Evolutionary conservation across 2,113 vertebrate genomes (phyloP).

Genomic region (Lycaon pictus): DNA sequence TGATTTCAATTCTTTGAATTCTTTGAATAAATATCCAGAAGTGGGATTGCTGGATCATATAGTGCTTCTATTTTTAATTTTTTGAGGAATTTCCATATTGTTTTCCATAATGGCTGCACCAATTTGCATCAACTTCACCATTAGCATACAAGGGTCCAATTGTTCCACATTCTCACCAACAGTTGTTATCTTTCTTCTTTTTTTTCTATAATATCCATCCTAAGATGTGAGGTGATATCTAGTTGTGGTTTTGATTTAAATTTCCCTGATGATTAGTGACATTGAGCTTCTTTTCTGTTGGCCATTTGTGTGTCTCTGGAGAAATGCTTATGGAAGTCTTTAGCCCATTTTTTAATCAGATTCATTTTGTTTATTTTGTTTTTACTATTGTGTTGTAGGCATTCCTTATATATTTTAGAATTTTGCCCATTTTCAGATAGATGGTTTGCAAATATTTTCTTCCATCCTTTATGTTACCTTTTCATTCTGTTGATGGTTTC

Average conservation of each 20-base stretch:
- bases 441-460: background rate
- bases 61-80: background rate
- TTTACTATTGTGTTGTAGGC: background rate
- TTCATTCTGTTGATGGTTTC: background rate
- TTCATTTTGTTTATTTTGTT: background rate
- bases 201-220: background rate
- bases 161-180: background rate
- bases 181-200: background rate
- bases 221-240: background rate
- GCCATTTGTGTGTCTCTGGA: background rate
- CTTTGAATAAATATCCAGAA: background rate
- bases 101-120: background rate
- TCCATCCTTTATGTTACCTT: background rate
- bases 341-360: background rate
- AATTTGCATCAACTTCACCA: background rate
- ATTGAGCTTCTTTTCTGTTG: background rate
- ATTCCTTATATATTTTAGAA: background rate
- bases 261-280: background rate
- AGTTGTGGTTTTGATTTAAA: background rate
- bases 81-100: background rate
- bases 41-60: background rate
- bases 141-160: background rate
- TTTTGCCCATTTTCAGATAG: background rate
- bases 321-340: background rate
- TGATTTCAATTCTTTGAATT: background rate